These are phyloP conservation scores for Eulimnadia texana DNA, from an alignment of 1,140 invertebrate genomes.

Conservation along the genomic window DNA sequence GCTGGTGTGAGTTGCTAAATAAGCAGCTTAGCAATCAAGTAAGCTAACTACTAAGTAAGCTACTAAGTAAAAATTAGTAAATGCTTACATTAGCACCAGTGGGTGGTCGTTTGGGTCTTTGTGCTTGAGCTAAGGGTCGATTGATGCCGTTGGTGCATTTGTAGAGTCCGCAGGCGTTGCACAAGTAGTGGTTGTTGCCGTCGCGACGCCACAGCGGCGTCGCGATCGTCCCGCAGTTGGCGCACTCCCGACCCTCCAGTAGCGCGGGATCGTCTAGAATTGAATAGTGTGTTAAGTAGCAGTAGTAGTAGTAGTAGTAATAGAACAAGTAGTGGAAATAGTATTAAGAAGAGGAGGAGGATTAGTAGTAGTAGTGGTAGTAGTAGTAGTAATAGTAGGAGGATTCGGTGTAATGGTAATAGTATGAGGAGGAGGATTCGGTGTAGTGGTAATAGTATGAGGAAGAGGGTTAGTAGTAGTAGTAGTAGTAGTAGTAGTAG, in stretches of 20 bases:
- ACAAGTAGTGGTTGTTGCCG: constrained; percentile 74
- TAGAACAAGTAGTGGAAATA: too few relatives aligned
- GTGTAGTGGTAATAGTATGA: too few relatives aligned
- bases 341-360: too few relatives aligned
- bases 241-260: constrained; percentile 61
- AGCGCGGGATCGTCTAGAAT: constrained; percentile 24
- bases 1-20: not conserved
- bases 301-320: too few relatives aligned
- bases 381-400: too few relatives aligned
- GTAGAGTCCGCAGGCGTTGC: constrained; percentile 75
- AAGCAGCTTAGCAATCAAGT: not conserved
- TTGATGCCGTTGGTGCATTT: constrained; percentile 65
- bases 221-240: constrained; percentile 69
- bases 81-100: not conserved
- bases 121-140: constrained; percentile 43
- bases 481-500: too few relatives aligned
- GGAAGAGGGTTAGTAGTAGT: too few relatives aligned
- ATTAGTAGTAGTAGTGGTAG: too few relatives aligned
- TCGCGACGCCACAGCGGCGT: constrained; percentile 79
- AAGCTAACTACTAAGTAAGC: not conserved
- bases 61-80: not conserved
- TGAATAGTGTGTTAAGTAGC: too few relatives aligned
- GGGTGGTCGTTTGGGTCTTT: constrained; percentile 8
- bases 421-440: too few relatives aligned
- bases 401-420: too few relatives aligned